Percentiles rank a stretch among this genome's conserved stretches.
phyloP scores from a whole-genome alignment of 2,888 invertebrate species.

The Cosmia pyralina region DNA sequence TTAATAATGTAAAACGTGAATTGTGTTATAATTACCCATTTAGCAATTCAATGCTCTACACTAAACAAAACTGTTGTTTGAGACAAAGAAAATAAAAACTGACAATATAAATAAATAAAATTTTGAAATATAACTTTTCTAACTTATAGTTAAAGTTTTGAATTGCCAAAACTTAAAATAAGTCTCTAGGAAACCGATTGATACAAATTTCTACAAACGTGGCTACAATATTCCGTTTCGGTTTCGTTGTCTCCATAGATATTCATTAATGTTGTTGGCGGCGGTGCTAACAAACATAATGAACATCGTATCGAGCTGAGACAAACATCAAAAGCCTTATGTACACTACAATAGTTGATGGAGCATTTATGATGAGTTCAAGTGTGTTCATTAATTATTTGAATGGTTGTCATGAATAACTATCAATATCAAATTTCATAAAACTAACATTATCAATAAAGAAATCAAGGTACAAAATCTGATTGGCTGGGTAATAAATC shows the following conservation, averaged over 20 bases:
- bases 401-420: constrained; percentile 87
- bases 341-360: constrained; percentile 72
- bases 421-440: constrained; percentile 85
- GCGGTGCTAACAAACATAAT: constrained; percentile 86
- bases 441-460: constrained; percentile 86
- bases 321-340: constrained; percentile 79
- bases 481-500: constrained; percentile 85
- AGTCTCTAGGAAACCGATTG: constrained; percentile 84
- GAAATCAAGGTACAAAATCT: constrained; percentile 89
- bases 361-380: constrained; percentile 70
- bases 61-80: constrained; percentile 78
- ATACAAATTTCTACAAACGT: constrained; percentile 72
- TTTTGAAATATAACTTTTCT: constrained; percentile 85
- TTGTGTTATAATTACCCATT: constrained; percentile 77
- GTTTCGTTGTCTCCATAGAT: constrained; percentile 76
- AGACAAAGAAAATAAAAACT: constrained; percentile 80
- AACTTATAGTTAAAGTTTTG: constrained; percentile 91
- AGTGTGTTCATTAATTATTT: constrained; percentile 70
- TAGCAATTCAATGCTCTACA: constrained; percentile 76
- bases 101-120: constrained; percentile 85
- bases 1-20: constrained; percentile 72
- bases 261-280: constrained; percentile 86
- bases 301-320: constrained; percentile 82
- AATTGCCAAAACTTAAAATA: constrained; percentile 89
- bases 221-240: constrained; percentile 65